Evolutionary conservation across 2,797 vertebrate genomes (phyloP).

Genomic region (Babyrousa celebensis): DNA sequence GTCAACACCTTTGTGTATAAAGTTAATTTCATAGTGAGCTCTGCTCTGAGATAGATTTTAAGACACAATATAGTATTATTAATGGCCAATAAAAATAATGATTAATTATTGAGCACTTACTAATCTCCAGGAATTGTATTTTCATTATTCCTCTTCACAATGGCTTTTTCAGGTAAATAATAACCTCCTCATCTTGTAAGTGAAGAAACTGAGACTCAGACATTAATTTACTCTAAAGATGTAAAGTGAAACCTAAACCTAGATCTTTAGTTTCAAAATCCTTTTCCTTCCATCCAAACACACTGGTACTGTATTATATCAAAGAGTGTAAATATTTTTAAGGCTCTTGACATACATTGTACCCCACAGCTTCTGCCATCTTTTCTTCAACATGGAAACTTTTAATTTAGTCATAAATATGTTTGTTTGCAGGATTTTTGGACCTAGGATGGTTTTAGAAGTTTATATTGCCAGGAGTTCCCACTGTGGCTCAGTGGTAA

Average conservation of each 20-base stretch:
- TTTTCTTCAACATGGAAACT: neutral
- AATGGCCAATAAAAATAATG: neutral
- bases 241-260: neutral
- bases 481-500: no score
- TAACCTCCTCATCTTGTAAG: neutral
- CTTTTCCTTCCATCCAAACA: neutral
- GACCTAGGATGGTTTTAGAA: neutral
- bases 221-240: neutral
- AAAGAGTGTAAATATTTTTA: neutral
- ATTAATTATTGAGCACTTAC: neutral
- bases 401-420: neutral
- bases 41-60: neutral
- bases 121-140: neutral
- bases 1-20: neutral
- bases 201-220: neutral
- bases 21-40: neutral
- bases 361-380: neutral
- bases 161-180: neutral
- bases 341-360: neutral
- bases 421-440: neutral
- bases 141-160: neutral
- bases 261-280: neutral
- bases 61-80: neutral
- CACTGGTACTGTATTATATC: neutral
- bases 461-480: neutral